Base-by-base conservation (phyloP, 1,140 invertebrate species). In the Drosophila nigromelanica region DNA sequence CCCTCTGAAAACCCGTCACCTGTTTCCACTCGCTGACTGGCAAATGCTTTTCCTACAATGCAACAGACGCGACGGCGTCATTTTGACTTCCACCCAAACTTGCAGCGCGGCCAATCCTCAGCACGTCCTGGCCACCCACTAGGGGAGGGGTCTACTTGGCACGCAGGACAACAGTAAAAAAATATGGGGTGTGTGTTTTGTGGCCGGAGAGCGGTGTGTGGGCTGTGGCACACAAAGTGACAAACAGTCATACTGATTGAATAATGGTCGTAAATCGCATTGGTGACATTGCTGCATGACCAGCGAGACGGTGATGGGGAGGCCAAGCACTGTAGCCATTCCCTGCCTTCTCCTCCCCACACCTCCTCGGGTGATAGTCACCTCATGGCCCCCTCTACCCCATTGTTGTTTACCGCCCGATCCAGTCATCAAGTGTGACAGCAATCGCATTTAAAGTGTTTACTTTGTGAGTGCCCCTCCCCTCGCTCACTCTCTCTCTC, bases 191-290 rank as follows among this genome's bases (percentile, higher is more conserved):
- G 43, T 30, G 37, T 42, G 45, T 27, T 27, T 27, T 27, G 51
- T 51, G 37, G 37, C 58, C n/a, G 51, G 43, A 27, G 43, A 42
- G 24, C 35, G 51, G 35, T 56, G 35, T 56, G 37, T 58, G 73
- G 79, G 75, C 54, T 58, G 45, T 43, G 52, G 75, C 69, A 73
- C 77, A 87, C 82, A 87, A 89, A 83, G 87, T 87, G 83, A 87
- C 82, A 87, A 89, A 87, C 83, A 89, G 82, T 87, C 82, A 89
- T 87, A 89, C 82, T 87, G 82, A 87, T 87, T 87, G 82, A 87
- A 87, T 87, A 87, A 87, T 87, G 82, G 82, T 89, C 82, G 82
- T 89, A 87, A 87, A 87, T 87, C 83, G 82, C 83, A 89, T 89
- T 87, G 82, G 72, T 73, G 82, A 89, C 82, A 83, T 74, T 56